Evolutionary conservation across 2,888 invertebrate species (phyloP), one percentile per base, ranked within the genome.

Genomic region (Ennomos erosarius): DNA sequence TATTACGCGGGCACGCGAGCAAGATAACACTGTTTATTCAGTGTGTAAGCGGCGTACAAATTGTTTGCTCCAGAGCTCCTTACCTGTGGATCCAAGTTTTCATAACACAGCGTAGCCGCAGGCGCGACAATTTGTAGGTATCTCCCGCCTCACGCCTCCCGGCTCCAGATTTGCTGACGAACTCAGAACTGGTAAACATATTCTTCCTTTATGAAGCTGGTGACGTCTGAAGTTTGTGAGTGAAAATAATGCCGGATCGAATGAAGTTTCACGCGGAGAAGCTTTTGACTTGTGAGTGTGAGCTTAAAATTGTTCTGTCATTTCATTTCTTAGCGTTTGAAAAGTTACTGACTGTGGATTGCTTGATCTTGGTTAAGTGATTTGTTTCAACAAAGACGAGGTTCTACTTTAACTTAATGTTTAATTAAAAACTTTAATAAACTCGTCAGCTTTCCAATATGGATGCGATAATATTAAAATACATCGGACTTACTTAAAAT

Each of bases 1-100:
- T 76, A 75, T 83, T 78, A 79, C 76, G 71, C 65, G 71, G 73
- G 72, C 73, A 77, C 64, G 71, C 67, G 55, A 63, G 45, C 57
- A 67, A 82, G 83, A 85, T 87, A 87, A 84, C 81, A 74, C 83
- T 88, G 84, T 89, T 89, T 88, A 85, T 87, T 85, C 84, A 81
- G 81, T 73, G 78, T 82, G 81, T 87, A 88, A 88, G 82, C 86
- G 81, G 77, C 70, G 82, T 80, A 87, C 88, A 91, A 91, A 90
- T 89, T 90, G 90, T 89, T 90, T 88, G 82, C 85, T 74, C 69
- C 74, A 72, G 71, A 78, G 77, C 76, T 82, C 82, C 80, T 82
- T 88, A 88, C 89, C 89, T 90, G 86, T 76, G 75, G 76, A 76
- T 72, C 71, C 66, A 74, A 79, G 88, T 87, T 88, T 87, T 88